A percentile compares a stretch with the other conserved stretches of the same genome.
phyloP scores from a whole-genome alignment of 2,113 vertebrate species.

The Apteryx mantelli region DNA sequence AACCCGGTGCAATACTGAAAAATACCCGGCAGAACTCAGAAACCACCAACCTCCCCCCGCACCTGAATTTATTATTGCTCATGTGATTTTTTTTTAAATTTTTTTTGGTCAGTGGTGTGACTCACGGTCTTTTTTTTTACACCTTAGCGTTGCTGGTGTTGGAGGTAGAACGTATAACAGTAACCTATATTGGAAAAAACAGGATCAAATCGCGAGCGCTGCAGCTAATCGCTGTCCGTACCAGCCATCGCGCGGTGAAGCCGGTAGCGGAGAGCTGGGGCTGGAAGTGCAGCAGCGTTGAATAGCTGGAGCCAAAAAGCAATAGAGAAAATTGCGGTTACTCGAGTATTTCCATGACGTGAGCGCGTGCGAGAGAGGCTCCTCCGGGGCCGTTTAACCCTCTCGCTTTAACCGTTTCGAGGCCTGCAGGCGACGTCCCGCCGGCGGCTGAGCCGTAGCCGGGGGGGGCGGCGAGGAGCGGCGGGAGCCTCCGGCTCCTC shows the following conservation, averaged over 20 bases:
- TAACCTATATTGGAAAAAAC: background rate
- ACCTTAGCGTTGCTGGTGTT: background rate
- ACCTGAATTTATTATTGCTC: background rate
- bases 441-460: no score
- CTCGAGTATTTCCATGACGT: constrained; percentile 72
- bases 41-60: background rate
- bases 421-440: background rate
- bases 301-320: constrained; percentile 36
- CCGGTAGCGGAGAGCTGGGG: constrained; percentile 30
- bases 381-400: constrained; percentile 10
- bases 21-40: background rate
- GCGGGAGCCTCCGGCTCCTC: no score
- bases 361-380: constrained; percentile 1
- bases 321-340: constrained; percentile 50
- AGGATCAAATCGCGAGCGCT: background rate
- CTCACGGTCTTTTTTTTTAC: background rate
- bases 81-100: background rate
- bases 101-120: fast-evolving
- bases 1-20: background rate
- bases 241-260: background rate
- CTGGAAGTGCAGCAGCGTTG: background rate
- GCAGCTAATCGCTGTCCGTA: background rate
- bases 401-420: background rate
- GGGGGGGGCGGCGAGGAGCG: no score
- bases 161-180: background rate